A percentile compares a stretch with the other conserved stretches of the same genome.
These are phyloP conservation scores for Tauraco hartlaubi DNA, from an alignment of 2,797 vertebrate species.

Conservation along the genomic window DNA sequence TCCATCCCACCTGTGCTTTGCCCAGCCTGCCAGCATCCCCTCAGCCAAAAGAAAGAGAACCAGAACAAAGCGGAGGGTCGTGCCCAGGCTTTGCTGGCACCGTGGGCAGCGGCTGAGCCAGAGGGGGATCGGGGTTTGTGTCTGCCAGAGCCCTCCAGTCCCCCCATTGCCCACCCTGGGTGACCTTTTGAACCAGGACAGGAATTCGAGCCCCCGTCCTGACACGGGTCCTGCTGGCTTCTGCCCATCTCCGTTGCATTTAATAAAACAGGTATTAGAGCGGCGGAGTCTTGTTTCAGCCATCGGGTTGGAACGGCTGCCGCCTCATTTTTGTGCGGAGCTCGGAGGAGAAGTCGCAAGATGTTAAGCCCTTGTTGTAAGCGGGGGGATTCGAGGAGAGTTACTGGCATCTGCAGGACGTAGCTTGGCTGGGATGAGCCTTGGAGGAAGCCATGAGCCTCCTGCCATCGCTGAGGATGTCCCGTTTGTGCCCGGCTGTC, in stretches of 20 bases:
- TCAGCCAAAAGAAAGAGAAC: neutral
- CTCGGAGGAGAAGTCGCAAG: slow-evolving; percentile 5
- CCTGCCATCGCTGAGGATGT: fast-evolving
- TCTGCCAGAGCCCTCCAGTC: fast-evolving
- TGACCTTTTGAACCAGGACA: slow-evolving; percentile 51
- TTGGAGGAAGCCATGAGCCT: neutral
- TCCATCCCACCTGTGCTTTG: fast-evolving
- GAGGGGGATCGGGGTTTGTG: fast-evolving
- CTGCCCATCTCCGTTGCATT: slow-evolving; percentile 19
- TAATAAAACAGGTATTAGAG: slow-evolving; percentile 74
- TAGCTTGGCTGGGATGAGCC: neutral
- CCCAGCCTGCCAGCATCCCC: neutral
- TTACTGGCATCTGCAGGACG: slow-evolving; percentile 32
- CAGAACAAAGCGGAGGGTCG: fast-evolving
- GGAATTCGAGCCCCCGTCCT: slow-evolving; percentile 4
- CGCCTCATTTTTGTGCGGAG: slow-evolving; percentile 15
- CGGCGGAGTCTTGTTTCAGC: neutral
- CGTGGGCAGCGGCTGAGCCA: fast-evolving
- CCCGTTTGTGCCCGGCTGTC: neutral
- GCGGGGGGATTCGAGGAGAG: slow-evolving; percentile 14
- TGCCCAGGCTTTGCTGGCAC: neutral
- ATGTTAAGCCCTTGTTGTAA: slow-evolving; percentile 25
- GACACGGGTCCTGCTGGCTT: neutral
- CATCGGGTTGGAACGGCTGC: neutral
- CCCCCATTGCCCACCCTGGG: neutral